Percentiles rank a stretch among this genome's conserved stretches.
These are phyloP conservation scores for Uropsilus gracilis DNA, from an alignment of 2,113 vertebrate species.

Conservation along the genomic window DNA sequence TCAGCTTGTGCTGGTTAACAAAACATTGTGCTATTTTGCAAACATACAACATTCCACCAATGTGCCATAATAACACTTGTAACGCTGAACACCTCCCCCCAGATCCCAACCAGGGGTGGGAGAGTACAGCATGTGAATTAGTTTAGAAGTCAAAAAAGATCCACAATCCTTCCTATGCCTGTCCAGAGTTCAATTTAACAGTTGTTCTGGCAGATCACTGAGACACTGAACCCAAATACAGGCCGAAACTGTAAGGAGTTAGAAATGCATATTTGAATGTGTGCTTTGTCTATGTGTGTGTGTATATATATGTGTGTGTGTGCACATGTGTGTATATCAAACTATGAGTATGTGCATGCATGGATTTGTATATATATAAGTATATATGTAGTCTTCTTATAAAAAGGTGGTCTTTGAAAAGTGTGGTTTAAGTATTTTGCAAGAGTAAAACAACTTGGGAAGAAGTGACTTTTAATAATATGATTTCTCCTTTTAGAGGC, in stretches of 20 bases:
- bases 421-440: slow-evolving; percentile 23
- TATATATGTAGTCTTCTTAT: background rate
- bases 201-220: background rate
- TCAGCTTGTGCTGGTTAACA: slow-evolving; percentile 66
- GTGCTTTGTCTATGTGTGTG: no score
- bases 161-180: background rate
- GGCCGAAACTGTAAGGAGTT: background rate
- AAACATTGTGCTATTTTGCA: slow-evolving; percentile 51
- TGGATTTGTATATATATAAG: background rate
- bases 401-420: background rate
- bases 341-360: background rate
- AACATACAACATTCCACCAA: slow-evolving; percentile 49
- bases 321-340: background rate
- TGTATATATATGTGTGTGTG: no score
- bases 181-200: background rate
- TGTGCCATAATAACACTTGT: background rate
- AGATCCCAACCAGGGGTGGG: background rate
- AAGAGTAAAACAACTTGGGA: background rate
- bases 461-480: background rate
- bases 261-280: slow-evolving; percentile 14
- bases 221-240: background rate
- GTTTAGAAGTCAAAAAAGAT: slow-evolving; percentile 20
- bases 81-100: background rate
- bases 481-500: slow-evolving; percentile 27
- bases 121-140: background rate